Conservation (phyloP, 1,140 invertebrate species). For the Zeugodacus cucurbitae region DNA sequence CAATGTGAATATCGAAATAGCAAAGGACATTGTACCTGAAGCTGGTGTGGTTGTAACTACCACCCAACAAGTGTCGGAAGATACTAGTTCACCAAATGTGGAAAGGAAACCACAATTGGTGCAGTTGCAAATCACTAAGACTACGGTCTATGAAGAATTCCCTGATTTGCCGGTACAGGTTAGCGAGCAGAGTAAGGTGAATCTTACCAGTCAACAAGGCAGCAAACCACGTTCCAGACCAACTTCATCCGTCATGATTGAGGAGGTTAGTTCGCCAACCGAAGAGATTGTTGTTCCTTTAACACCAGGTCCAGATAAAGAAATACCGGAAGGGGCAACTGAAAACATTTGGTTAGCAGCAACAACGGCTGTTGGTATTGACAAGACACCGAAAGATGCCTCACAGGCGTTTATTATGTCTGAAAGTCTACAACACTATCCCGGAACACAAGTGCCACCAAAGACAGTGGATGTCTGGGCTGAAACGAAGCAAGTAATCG, state of each 20-base stretch:
- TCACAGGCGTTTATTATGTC: constrained; percentile 55
- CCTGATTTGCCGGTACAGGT: constrained; percentile 57
- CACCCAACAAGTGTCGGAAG: constrained; percentile 45
- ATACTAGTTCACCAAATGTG: constrained; percentile 48
- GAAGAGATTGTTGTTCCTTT: constrained; percentile 65
- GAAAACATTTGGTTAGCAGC: constrained; percentile 53
- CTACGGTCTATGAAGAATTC: constrained; percentile 60
- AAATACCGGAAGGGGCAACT: background rate
- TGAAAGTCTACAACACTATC: constrained; percentile 57
- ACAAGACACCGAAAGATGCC: constrained; percentile 46
- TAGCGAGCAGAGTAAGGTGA: constrained; percentile 60
- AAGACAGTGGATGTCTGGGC: constrained; percentile 43
- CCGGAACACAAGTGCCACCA: constrained; percentile 45
- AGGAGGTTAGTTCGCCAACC: constrained; percentile 66
- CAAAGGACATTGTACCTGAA: constrained; percentile 51
- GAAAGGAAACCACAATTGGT: constrained; percentile 50
- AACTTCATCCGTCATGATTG: constrained; percentile 66
- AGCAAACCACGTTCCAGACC: constrained; percentile 51
- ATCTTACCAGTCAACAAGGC: constrained; percentile 55
- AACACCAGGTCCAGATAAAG: constrained; percentile 60
- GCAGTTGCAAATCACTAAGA: constrained; percentile 61
- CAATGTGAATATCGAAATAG: constrained; percentile 59
- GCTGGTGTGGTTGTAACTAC: constrained; percentile 55
- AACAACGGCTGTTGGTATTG: constrained; percentile 44
- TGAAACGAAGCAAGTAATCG: constrained; percentile 56